phyloP scores from a whole-genome alignment of 2,113 vertebrate genomes.

The Casuarius casuarius region DNA sequence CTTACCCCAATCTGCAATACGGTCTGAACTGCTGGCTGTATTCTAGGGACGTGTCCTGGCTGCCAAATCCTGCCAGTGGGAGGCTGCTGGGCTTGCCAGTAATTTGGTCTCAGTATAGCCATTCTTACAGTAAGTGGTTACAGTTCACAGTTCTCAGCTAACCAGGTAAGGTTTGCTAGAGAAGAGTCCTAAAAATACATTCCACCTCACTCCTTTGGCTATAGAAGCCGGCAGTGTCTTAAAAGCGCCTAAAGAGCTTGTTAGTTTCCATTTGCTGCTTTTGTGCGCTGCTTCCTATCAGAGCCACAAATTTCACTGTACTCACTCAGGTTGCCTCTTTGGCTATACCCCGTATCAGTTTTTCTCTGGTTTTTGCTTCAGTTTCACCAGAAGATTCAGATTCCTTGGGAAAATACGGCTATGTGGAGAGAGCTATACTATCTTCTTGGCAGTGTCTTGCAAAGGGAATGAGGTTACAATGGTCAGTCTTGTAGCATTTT shows the following conservation, averaged over 20 bases:
- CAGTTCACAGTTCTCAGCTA: not conserved
- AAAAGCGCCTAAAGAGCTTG: not conserved
- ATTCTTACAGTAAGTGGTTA: not conserved
- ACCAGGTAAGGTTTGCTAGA: not conserved
- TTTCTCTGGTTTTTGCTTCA: not conserved
- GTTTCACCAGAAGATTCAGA: not conserved
- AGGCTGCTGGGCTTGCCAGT: not conserved
- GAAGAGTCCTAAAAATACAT: not conserved
- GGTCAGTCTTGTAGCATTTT: not conserved
- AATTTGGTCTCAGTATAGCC: not conserved
- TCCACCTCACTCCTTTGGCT: not conserved
- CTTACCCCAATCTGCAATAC: not conserved
- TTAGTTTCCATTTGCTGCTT: not conserved
- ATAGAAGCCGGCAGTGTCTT: not conserved
- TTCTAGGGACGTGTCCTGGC: not conserved
- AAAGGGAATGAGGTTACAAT: not conserved
- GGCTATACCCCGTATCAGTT: rapidly evolving
- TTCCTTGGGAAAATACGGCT: not conserved
- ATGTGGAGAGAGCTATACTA: rapidly evolving
- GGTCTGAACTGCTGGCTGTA: not conserved
- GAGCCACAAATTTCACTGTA: not conserved
- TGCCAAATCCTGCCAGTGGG: rapidly evolving
- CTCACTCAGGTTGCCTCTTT: not conserved
- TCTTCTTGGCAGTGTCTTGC: not conserved
- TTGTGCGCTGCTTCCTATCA: not conserved